Evolutionary conservation across 2,888 invertebrate genomes (phyloP).

Genomic region (Nymphalis polychloros): DNA sequence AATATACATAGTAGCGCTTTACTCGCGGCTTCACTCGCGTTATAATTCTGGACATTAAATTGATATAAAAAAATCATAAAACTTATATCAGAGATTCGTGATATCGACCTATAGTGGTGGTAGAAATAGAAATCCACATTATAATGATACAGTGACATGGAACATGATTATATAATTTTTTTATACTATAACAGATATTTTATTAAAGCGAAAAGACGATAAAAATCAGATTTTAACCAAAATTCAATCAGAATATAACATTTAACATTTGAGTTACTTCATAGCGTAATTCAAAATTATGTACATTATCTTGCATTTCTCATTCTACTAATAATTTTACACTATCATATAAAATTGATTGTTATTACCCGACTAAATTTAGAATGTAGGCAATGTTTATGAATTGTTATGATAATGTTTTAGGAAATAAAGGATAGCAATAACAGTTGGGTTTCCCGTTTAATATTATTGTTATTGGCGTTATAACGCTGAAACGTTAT

Average conservation of each 20-base stretch:
- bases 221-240: neutral
- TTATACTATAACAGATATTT: too few species aligned
- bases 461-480: conserved; percentile 55
- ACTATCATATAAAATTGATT: conserved; percentile 12
- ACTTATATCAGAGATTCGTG: too few species aligned
- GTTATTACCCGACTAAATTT: conserved; percentile 16
- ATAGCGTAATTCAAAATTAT: neutral
- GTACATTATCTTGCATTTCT: neutral
- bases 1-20: too few species aligned
- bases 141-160: too few species aligned
- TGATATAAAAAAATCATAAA: too few species aligned
- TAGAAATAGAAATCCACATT: too few species aligned
- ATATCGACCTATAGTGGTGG: too few species aligned
- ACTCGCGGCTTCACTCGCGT: too few species aligned
- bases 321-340: neutral
- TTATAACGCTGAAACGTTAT: conserved; percentile 45
- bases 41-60: too few species aligned
- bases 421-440: conserved; percentile 42
- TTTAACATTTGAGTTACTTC: too few species aligned
- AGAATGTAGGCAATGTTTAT: conserved; percentile 35
- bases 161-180: too few species aligned
- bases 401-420: conserved; percentile 55
- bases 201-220: neutral
- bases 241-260: neutral
- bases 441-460: conserved; percentile 47